Evolutionary conservation across 1,140 invertebrate species (phyloP).

Genomic region (Brachionus paranguensis): DNA sequence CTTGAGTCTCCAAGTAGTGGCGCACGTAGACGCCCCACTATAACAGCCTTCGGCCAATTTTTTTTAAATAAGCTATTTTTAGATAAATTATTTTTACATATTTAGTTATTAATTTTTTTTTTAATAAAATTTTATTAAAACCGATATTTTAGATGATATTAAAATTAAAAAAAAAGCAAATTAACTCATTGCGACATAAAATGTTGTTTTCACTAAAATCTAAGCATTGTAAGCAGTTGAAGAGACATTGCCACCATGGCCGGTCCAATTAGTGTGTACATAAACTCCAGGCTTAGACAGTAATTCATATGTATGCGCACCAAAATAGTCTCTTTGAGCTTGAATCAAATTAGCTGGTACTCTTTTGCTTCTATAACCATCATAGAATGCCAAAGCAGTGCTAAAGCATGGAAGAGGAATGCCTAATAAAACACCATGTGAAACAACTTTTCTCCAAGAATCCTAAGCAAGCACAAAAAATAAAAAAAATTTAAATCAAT

Average conservation of each 20-base stretch:
- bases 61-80: no score
- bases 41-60: no score
- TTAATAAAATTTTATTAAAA: neutral
- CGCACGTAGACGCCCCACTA: no score
- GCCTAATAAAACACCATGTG: conserved; percentile 64
- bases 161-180: neutral
- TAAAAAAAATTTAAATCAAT: neutral
- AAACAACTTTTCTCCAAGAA: conserved; percentile 59
- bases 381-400: conserved; percentile 90
- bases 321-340: conserved; percentile 97
- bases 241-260: conserved; percentile 86
- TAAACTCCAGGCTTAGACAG: conserved; percentile 76
- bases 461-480: conserved; percentile 47
- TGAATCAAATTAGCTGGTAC: conserved; percentile 87
- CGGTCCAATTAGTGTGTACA: conserved; percentile 98
- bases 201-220: conserved; percentile 42
- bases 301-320: conserved; percentile 95
- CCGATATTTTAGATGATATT: neutral
- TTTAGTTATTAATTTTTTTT: neutral
- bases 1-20: no score
- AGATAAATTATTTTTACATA: no score
- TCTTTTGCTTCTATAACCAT: conserved; percentile 75
- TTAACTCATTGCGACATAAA: neutral
- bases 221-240: conserved; percentile 84
- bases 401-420: conserved; percentile 86